Evolutionary conservation across 2,113 vertebrate species (phyloP), one percentile per base, ranked within the genome.

Genomic region (Irena cyanogastra): DNA sequence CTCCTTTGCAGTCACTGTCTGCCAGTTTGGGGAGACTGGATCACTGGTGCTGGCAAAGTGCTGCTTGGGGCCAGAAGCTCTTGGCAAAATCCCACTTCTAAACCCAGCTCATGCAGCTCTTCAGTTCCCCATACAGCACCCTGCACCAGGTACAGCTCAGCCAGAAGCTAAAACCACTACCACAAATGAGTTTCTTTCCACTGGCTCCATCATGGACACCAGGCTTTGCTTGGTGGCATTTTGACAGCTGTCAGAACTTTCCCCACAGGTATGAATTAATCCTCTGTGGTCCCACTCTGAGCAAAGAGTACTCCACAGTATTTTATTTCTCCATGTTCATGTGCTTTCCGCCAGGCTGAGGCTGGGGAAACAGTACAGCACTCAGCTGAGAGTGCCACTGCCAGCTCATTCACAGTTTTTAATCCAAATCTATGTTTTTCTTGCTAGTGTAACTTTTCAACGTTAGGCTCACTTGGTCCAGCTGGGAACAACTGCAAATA

Each of bases 171-270:
- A 96, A 95, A 88, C 59, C 52, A 27, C 13, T 24, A 7, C 23
- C 35, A 50, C 7, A 80, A 50, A 27, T 4, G 3, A 22, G 4
- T 39, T 92, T 87, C 30, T 92, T 90, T 86, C 71, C 85, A 53
- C 0, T 2, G 20, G 10, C 54, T 80, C 59, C 54, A 27, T 70
- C 75, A 33, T 0, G 0, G 31, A 13, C 26, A 44, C 1, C 41
- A 72, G 28, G 37, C 16, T 14, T 26, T 53, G 6, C 37, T 45
- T 10, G 14, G 31, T 47, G 57, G 4, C 30, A 27, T 49, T 74
- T 49, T 35, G 13, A 13, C 35, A 35, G 11, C 3, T 2, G 1
- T 17, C 1, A 4, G 33, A 27, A 39, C 42, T 7, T 18, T 59
- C 70, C 10, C 26, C 52, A 12, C 26, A 33, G 41, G 21, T 0